Conservation (phyloP, 1,140 invertebrate genomes). For the Drosophila lacteicornis region DNA sequence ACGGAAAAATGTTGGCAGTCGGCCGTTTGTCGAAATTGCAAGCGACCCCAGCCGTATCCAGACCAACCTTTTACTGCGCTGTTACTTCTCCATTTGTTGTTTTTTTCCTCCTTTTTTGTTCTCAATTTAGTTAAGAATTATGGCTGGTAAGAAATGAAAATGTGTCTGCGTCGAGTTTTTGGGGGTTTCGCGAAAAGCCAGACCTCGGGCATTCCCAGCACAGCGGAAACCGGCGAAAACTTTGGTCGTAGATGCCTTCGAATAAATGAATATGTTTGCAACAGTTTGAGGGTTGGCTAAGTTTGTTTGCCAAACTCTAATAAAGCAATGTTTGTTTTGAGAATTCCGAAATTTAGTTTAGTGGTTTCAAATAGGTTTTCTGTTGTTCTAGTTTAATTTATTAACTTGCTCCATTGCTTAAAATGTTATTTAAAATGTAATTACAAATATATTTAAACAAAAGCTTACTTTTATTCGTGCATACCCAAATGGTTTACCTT, state of each 20-base stretch:
- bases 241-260: conserved; percentile 31
- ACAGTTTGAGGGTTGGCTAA: conserved; percentile 37
- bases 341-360: conserved; percentile 2
- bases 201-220: conserved; percentile 43
- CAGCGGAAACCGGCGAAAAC: conserved; percentile 40
- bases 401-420: background rate
- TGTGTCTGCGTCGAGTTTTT: conserved; percentile 50
- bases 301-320: conserved; percentile 36
- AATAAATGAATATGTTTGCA: conserved; percentile 34
- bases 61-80: conserved; percentile 38
- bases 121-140: conserved; percentile 69
- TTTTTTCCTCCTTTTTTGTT: conserved; percentile 35
- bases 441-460: background rate
- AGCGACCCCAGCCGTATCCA: conserved; percentile 22
- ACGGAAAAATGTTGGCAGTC: conserved; percentile 64
- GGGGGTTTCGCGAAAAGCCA: conserved; percentile 33
- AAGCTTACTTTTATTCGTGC: background rate
- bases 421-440: background rate
- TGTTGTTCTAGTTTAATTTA: background rate
- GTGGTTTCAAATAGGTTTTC: background rate
- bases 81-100: conserved; percentile 17
- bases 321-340: conserved; percentile 27
- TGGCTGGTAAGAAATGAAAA: conserved; percentile 70
- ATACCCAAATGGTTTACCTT: conserved; percentile 18
- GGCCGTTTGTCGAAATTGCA: conserved; percentile 70